Conservation (phyloP, 2,888 invertebrate species). For the Zygogramma bicolorata region DNA sequence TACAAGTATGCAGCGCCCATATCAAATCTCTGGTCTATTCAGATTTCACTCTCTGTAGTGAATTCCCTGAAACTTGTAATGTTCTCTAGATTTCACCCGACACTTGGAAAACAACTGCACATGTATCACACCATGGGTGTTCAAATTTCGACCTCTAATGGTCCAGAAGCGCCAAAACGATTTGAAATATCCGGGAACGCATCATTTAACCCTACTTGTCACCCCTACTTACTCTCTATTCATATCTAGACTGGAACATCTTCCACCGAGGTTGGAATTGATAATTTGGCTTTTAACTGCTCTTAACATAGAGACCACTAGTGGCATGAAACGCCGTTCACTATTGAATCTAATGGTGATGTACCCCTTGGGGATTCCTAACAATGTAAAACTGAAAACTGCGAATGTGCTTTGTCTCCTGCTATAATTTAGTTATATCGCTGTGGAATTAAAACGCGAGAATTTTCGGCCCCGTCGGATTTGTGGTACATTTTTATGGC, state of each 20-base stretch:
- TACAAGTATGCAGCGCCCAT: no score
- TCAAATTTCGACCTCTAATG: conserved; percentile 48
- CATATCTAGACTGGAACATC: background rate
- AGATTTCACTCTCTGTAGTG: background rate
- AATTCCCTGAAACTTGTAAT: background rate
- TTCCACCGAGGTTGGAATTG: background rate
- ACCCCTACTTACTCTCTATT: conserved; percentile 29
- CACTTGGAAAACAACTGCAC: conserved; percentile 24
- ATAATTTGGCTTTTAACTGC: background rate
- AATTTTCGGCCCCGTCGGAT: conserved; percentile 47
- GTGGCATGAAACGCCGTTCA: background rate
- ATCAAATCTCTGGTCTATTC: background rate
- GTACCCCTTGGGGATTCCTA: conserved; percentile 36
- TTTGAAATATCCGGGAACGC: conserved; percentile 49
- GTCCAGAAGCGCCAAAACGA: conserved; percentile 48
- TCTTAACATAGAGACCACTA: background rate
- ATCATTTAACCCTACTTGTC: conserved; percentile 51
- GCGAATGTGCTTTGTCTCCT: conserved; percentile 44
- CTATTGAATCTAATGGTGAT: background rate
- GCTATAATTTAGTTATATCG: conserved; percentile 52
- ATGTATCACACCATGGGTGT: conserved; percentile 47
- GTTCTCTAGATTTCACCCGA: background rate
- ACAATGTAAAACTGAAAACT: conserved; percentile 50
- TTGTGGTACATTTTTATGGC: conserved; percentile 21
- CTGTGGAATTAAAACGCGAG: conserved; percentile 40